A percentile compares a stretch with the other conserved stretches of the same genome.
Conservation (phyloP, 2,888 invertebrate genomes). For the Mythimna pallens region DNA sequence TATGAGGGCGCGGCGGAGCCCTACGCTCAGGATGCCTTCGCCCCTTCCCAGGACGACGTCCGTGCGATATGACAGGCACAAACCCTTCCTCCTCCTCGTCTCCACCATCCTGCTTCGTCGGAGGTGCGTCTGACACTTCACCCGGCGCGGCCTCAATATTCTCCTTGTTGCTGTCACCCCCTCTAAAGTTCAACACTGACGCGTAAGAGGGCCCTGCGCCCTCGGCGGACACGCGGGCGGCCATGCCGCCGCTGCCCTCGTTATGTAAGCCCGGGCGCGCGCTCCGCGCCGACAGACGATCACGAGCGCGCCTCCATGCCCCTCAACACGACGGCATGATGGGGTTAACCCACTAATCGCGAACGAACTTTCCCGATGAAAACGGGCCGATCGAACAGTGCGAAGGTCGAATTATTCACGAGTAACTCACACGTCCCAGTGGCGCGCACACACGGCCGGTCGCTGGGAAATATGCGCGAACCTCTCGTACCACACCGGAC, state of each 20-base stretch:
- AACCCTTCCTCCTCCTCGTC: slow-evolving; percentile 87
- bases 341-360: slow-evolving; percentile 83
- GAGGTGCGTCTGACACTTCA: slow-evolving; percentile 81
- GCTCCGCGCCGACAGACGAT: slow-evolving; percentile 90
- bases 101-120: slow-evolving; percentile 72
- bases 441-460: slow-evolving; percentile 73
- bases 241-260: slow-evolving; percentile 90
- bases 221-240: slow-evolving; percentile 89
- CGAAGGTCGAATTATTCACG: slow-evolving; percentile 80
- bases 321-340: slow-evolving; percentile 88
- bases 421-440: slow-evolving; percentile 75
- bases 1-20: slow-evolving; percentile 83
- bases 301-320: slow-evolving; percentile 90
- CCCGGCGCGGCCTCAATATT: slow-evolving; percentile 88
- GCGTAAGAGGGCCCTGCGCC: slow-evolving; percentile 93
- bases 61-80: slow-evolving; percentile 88
- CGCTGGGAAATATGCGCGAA: slow-evolving; percentile 81
- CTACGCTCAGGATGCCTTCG: slow-evolving; percentile 84
- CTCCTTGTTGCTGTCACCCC: slow-evolving; percentile 91
- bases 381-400: slow-evolving; percentile 78
- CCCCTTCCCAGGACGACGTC: slow-evolving; percentile 84
- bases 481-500: slow-evolving; percentile 86
- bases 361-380: slow-evolving; percentile 81
- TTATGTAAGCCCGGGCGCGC: slow-evolving; percentile 90
- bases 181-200: slow-evolving; percentile 92